Evolutionary conservation across 2,113 vertebrate species (phyloP), one percentile per base, ranked within the genome.

Genomic region (Neopipo cinnamomea): DNA sequence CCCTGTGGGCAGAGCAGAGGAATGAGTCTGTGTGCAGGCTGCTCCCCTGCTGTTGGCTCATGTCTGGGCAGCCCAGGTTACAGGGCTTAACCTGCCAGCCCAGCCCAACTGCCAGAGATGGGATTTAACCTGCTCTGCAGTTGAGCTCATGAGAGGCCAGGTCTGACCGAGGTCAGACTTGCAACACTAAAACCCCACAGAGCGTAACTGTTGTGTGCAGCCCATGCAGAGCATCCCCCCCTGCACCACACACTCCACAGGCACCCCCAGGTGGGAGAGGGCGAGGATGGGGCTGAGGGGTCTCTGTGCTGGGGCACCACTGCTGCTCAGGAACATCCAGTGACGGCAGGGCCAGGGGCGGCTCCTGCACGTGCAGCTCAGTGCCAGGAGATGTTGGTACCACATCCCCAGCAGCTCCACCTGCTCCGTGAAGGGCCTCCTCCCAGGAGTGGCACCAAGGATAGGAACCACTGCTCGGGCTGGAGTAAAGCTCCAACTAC

Each of bases 141-240:
- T 9, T 21, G 47, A 58, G 41, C 50, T 35, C 41, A 9, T 5
- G 46, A 76, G 63, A 59, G 27, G 61, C 35, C 2, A 0, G 65
- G 30, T 35, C 63, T 59, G 73, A 11, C 31, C 2, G 0, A 42
- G 22, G 25, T 2, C 33, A 50, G 58, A 8, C 46, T 53, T 42
- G 59, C 4, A 80, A 52, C 88, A 87, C 76, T 66, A 47, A 62
- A 71, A 33, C 39, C 68, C 44, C 4, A 0, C 5, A 5, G 20
- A 52, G n/a, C 0, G 0, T 18, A 52, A 62, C 24, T 2, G 0
- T 0, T 46, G 53, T 0, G 13, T 22, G 4, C 17, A 23, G 35
- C 5, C 27, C 1, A 1, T 4, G 61, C 22, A 5, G 58, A 6
- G 3, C 37, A 5, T 41, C 14, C 23, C 30, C 30, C 46, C 23